Conservation (phyloP, 1,140 invertebrate species). For the Archivesica marissinica region DNA sequence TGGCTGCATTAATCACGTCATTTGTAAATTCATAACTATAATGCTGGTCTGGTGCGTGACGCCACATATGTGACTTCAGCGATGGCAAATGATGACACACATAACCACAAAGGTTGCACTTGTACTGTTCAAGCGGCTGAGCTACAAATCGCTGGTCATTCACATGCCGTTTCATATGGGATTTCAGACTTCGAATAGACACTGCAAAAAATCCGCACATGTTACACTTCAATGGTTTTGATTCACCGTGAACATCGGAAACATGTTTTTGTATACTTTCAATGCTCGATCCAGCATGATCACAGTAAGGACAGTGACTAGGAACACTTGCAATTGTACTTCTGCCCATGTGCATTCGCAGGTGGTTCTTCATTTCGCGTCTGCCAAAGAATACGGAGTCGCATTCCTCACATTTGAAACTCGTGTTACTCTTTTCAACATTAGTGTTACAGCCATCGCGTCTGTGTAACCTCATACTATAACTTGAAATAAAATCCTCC, state of each 20-base stretch:
- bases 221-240: slow-evolving; percentile 77
- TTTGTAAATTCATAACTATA: slow-evolving; percentile 83
- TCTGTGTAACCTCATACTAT: slow-evolving; percentile 70
- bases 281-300: slow-evolving; percentile 44
- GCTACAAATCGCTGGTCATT: slow-evolving; percentile 83
- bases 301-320: slow-evolving; percentile 59
- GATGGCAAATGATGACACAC: slow-evolving; percentile 84
- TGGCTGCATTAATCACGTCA: slow-evolving; percentile 83
- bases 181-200: slow-evolving; percentile 82
- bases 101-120: slow-evolving; percentile 83
- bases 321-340: neutral
- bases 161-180: slow-evolving; percentile 83
- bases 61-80: slow-evolving; percentile 84
- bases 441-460: slow-evolving; percentile 63
- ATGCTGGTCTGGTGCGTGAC: slow-evolving; percentile 81
- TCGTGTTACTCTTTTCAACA: slow-evolving; percentile 62
- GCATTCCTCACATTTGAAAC: slow-evolving; percentile 73
- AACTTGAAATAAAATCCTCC: slow-evolving; percentile 69
- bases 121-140: slow-evolving; percentile 83
- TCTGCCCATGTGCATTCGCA: slow-evolving; percentile 44
- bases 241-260: slow-evolving; percentile 68
- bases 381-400: slow-evolving; percentile 66
- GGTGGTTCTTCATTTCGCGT: slow-evolving; percentile 61
- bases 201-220: slow-evolving; percentile 82
- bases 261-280: slow-evolving; percentile 67